Evolutionary conservation across 2,888 invertebrate genomes (phyloP).

Genomic region (Crepidodera aurea): DNA sequence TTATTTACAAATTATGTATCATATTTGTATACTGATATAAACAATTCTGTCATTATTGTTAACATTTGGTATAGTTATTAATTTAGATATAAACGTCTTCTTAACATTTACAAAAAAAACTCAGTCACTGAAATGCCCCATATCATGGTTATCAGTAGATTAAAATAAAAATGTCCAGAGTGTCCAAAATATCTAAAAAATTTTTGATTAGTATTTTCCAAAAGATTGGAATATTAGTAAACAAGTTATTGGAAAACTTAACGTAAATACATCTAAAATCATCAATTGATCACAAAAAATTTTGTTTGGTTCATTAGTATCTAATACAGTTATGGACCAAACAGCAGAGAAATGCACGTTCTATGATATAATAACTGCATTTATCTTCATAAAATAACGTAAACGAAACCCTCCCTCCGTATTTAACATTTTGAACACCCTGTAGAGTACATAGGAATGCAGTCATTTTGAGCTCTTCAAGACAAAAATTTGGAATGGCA

Average conservation of each 20-base stretch:
- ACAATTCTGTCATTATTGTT: conserved; percentile 55
- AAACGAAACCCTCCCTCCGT: not conserved
- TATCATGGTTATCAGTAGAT: conserved; percentile 36
- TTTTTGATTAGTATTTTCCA: conserved; percentile 13
- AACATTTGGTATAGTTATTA: conserved; percentile 56
- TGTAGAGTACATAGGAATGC: conserved; percentile 46
- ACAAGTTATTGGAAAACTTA: not conserved
- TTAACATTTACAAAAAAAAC: conserved; percentile 51
- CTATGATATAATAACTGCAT: too few species aligned
- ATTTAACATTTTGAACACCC: conserved; percentile 18
- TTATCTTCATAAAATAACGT: not conserved
- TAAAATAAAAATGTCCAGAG: conserved; percentile 28
- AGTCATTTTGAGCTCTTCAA: conserved; percentile 49
- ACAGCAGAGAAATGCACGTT: not conserved
- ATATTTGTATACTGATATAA: conserved; percentile 51
- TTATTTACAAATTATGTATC: conserved; percentile 47
- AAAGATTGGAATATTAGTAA: not conserved
- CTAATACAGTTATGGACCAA: not conserved
- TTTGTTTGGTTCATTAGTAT: not conserved
- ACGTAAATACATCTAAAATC: not conserved
- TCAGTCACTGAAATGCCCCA: conserved; percentile 54
- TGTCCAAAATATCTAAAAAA: conserved; percentile 18
- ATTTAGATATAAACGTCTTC: conserved; percentile 54
- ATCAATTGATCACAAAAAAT: not conserved
- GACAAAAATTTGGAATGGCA: conserved; percentile 51